Base-by-base conservation (phyloP, 2,888 invertebrate species). In the Mythimna albipuncta region DNA sequence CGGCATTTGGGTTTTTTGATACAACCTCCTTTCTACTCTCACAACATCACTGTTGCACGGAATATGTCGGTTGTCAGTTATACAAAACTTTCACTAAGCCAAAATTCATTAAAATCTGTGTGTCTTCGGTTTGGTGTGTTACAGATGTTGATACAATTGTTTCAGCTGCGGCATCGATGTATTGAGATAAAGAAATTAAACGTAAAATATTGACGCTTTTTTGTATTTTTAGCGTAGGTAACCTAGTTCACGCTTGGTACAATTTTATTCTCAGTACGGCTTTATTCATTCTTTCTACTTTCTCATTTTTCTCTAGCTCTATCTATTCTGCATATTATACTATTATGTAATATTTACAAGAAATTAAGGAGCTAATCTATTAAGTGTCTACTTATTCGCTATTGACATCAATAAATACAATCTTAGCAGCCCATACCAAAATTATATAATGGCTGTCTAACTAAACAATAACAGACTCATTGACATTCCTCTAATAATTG, bases 401-500 rank as follows among this genome's bases (percentile, higher is more conserved):
- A 32, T 38, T 52, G 4, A 35, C 26, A 19, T 69, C n/a, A 9
- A 38, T 47, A 63, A 75, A 69, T 69, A 55, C 19, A 35, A 35
- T 21, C 47, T 21, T 10, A 19, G 35, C 26, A 38, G 55, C 13
- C 35, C 9, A 35, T 19, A 54, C 47, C 47, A 54, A 41, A 3
- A 6, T 55, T 19, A 57, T 50, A 16, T 61, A 35, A 77, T 21
- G 61, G 38, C 11, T 54, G 54, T 21, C 26, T n/a, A 72, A 62
- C 71, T 41, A 63, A 75, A 79, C 61, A 75, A 72, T 57, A 68
- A 68, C 57, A 69, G 38, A 57, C 47, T 66, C 52, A 70, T 73
- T 82, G 58, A 35, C 73, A 79, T 83, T 76, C 68, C 16, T 71
- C 7, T 83, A 58, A 52, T 76, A 79, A 82, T 82, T 76, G 35